Evolutionary conservation across 2,888 invertebrate species (phyloP).

Genomic region (Amphipyra berbera): DNA sequence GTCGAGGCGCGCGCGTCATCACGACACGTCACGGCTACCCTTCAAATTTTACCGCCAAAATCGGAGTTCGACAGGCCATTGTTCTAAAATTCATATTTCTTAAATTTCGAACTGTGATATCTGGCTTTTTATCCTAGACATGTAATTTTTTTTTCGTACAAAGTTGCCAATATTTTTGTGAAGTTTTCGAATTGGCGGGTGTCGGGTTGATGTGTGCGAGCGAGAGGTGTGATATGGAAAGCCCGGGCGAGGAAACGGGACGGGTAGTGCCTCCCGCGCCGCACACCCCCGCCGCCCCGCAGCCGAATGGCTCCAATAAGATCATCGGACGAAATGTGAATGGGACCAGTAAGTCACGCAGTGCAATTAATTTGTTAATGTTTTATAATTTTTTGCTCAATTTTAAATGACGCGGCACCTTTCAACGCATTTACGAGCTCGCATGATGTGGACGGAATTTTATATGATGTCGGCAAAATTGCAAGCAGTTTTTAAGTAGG

Average conservation of each 20-base stretch:
- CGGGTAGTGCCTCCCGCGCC: slow-evolving; percentile 79
- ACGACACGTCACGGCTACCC: slow-evolving; percentile 78
- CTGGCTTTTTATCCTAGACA: slow-evolving; percentile 33
- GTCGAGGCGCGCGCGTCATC: slow-evolving; percentile 83
- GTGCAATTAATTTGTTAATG: slow-evolving; percentile 60
- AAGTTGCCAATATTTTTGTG: slow-evolving; percentile 70
- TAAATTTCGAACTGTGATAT: slow-evolving; percentile 49
- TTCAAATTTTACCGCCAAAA: slow-evolving; percentile 66
- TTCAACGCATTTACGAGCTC: slow-evolving; percentile 30
- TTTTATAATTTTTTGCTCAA: slow-evolving; percentile 38
- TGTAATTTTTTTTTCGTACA: slow-evolving; percentile 51
- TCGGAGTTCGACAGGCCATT: slow-evolving; percentile 53
- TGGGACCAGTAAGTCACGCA: slow-evolving; percentile 90
- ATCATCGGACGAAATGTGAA: slow-evolving; percentile 91
- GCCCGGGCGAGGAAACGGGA: slow-evolving; percentile 87
- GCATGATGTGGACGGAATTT: slow-evolving; percentile 21
- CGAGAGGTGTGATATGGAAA: slow-evolving; percentile 86
- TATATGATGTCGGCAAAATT: slow-evolving; percentile 26
- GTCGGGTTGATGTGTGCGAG: slow-evolving; percentile 86
- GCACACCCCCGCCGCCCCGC: slow-evolving; percentile 82
- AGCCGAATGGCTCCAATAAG: slow-evolving; percentile 90
- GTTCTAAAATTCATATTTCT: slow-evolving; percentile 28
- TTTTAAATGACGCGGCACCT: slow-evolving; percentile 35
- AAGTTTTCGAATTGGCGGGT: slow-evolving; percentile 83
- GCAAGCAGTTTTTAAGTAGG: slow-evolving; percentile 13